These are phyloP conservation scores for Aplodontia rufa DNA, from an alignment of 2,113 vertebrate genomes.

Conservation along the genomic window DNA sequence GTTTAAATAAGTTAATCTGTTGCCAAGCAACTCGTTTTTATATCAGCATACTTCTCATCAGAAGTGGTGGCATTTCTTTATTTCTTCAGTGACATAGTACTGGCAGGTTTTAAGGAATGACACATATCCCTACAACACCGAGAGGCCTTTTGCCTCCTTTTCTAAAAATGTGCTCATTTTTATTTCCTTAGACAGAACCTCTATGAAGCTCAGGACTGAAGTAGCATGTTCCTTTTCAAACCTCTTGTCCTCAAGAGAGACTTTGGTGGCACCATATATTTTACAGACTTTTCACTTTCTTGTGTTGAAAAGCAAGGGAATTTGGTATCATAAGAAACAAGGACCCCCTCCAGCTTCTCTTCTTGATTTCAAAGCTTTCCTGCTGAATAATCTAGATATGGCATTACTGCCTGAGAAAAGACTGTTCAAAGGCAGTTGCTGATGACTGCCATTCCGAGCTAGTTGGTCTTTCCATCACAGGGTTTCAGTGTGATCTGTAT, in stretches of 20 bases:
- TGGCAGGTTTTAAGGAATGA: conserved; percentile 54
- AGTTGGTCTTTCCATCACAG: not conserved
- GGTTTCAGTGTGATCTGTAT: not conserved
- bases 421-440: not conserved
- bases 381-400: not conserved
- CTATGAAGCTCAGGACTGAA: not conserved
- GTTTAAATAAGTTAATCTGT: conserved; percentile 71
- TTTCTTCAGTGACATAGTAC: conserved; percentile 59
- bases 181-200: not conserved
- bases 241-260: not conserved
- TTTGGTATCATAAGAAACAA: not conserved
- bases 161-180: conserved; percentile 26
- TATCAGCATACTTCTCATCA: conserved; percentile 60
- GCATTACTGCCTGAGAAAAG: not conserved
- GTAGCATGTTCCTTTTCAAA: not conserved
- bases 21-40: conserved; percentile 74
- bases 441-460: not conserved
- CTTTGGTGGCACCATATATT: not conserved
- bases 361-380: not conserved
- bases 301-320: not conserved
- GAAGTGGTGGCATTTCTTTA: conserved; percentile 60
- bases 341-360: not conserved
- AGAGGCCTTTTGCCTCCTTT: not conserved
- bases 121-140: conserved; percentile 19
- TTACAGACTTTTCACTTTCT: not conserved